Evolutionary conservation across 2,113 vertebrate genomes (phyloP).

Genomic region (Drymodes brunneopygia): DNA sequence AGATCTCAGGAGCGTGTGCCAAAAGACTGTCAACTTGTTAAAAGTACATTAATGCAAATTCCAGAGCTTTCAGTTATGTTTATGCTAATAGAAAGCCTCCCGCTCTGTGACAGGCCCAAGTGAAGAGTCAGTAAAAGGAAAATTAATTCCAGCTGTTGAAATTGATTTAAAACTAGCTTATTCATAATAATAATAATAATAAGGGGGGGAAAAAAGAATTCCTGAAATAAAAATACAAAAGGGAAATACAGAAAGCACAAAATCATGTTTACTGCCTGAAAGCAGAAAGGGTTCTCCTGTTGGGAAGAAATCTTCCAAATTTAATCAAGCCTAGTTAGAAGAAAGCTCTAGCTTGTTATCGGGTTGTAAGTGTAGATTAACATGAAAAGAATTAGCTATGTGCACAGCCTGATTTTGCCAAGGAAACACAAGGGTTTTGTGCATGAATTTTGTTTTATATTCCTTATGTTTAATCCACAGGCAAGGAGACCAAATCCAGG

Average conservation of each 20-base stretch:
- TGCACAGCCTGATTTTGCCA: constrained; percentile 47
- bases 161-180: constrained; percentile 69
- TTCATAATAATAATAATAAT: constrained; percentile 56
- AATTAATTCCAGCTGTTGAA: constrained; percentile 78
- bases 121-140: constrained; percentile 71
- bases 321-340: constrained; percentile 64
- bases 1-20: constrained; percentile 66
- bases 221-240: constrained; percentile 37
- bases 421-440: constrained; percentile 40
- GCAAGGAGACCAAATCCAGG: constrained; percentile 33
- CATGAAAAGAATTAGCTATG: constrained; percentile 63
- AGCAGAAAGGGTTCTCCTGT: constrained; percentile 51
- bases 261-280: constrained; percentile 64
- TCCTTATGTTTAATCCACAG: constrained; percentile 32
- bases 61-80: constrained; percentile 76
- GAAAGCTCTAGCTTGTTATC: constrained; percentile 62
- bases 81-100: constrained; percentile 76
- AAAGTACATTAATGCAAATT: constrained; percentile 76
- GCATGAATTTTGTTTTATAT: constrained; percentile 40
- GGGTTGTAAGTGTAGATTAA: constrained; percentile 68
- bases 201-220: not conserved
- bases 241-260: constrained; percentile 50
- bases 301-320: constrained; percentile 64
- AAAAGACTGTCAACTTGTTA: constrained; percentile 75
- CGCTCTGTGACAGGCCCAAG: constrained; percentile 67